Evolutionary conservation across 2,888 invertebrate genomes (phyloP).

Genomic region (Lampropteryx suffumata): DNA sequence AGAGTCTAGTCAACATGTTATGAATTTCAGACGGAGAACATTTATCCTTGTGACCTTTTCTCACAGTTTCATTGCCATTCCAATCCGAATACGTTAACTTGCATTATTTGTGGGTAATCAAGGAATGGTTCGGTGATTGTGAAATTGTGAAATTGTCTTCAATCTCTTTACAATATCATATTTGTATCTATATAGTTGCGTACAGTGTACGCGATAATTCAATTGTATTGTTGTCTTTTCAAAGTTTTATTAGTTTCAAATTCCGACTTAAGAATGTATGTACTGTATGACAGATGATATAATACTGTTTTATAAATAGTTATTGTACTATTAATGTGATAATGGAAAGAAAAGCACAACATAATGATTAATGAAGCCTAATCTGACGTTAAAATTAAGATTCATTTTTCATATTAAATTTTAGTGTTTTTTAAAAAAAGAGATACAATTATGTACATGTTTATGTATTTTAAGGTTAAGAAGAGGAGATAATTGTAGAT

Average conservation of each 20-base stretch:
- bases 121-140: slow-evolving; percentile 43
- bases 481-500: slow-evolving; percentile 40
- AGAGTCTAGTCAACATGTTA: slow-evolving; percentile 81
- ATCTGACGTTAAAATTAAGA: slow-evolving; percentile 70
- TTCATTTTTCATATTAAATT: slow-evolving; percentile 57
- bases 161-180: slow-evolving; percentile 28
- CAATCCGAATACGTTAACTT: slow-evolving; percentile 30
- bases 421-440: slow-evolving; percentile 64
- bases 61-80: slow-evolving; percentile 52
- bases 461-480: slow-evolving; percentile 52
- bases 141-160: slow-evolving; percentile 30
- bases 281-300: slow-evolving; percentile 70
- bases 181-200: slow-evolving; percentile 22
- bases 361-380: slow-evolving; percentile 76
- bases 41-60: slow-evolving; percentile 42
- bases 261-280: slow-evolving; percentile 57
- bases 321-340: slow-evolving; percentile 76
- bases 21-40: slow-evolving; percentile 66
- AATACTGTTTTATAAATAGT: slow-evolving; percentile 63
- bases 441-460: slow-evolving; percentile 58
- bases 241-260: slow-evolving; percentile 54
- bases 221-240: slow-evolving; percentile 45
- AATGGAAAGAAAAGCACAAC: slow-evolving; percentile 77
- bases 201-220: slow-evolving; percentile 38
- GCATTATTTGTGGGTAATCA: slow-evolving; percentile 37